phyloP scores from a whole-genome alignment of 2,888 invertebrate species.

The Drosophila macrospina region DNA sequence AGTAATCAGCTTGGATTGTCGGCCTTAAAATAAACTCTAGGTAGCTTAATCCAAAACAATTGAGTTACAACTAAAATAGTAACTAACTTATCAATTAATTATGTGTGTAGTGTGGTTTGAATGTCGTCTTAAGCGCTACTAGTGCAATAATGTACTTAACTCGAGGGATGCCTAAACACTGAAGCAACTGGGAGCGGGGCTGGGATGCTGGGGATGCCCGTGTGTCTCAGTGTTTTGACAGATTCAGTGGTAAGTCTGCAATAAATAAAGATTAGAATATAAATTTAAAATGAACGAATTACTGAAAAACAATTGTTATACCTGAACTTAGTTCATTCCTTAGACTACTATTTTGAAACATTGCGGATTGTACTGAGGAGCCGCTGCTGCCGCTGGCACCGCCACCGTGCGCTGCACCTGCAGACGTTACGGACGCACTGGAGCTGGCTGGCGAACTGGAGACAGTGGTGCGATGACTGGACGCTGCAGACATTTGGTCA shows the following conservation, averaged over 20 bases:
- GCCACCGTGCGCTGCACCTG: constrained; percentile 47
- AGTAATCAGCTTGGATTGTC: constrained; percentile 38
- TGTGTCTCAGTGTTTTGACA: constrained; percentile 91
- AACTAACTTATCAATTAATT: constrained; percentile 66
- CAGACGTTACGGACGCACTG: constrained; percentile 57
- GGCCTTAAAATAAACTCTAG: constrained; percentile 63
- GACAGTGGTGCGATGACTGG: constrained; percentile 72
- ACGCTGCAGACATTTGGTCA: constrained; percentile 73
- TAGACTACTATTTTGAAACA: constrained; percentile 84
- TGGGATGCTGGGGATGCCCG: constrained; percentile 11
- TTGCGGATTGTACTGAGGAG: constrained; percentile 74
- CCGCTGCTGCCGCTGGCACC: constrained; percentile 53
- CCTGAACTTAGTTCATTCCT: constrained; percentile 86
- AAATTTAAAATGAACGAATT: not conserved
- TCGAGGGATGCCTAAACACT: constrained; percentile 65
- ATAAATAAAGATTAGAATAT: not conserved
- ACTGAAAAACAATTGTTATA: constrained; percentile 29
- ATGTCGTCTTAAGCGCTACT: constrained; percentile 74
- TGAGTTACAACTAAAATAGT: constrained; percentile 71
- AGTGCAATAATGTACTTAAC: constrained; percentile 74
- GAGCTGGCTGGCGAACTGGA: constrained; percentile 69
- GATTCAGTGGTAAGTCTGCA: constrained; percentile 95
- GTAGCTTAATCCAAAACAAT: constrained; percentile 72
- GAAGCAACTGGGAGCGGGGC: constrained; percentile 48
- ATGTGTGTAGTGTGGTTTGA: constrained; percentile 59